phyloP scores from a whole-genome alignment of 1,140 invertebrate species.

The Papilio xuthus region DNA sequence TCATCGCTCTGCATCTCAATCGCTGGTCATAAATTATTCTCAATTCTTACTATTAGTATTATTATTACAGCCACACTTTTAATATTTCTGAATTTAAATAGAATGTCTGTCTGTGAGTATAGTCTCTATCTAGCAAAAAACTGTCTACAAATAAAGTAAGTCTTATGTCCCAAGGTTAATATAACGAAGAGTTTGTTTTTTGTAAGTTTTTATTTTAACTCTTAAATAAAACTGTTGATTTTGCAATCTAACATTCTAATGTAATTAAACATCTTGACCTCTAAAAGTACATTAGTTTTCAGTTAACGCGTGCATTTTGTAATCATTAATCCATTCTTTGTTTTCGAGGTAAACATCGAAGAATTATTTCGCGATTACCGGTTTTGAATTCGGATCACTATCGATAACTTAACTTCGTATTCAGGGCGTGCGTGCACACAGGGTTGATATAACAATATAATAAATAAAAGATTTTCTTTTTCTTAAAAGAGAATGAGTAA shows the following conservation, averaged over 20 bases:
- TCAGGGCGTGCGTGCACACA: constrained; percentile 11
- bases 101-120: not conserved
- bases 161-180: not conserved
- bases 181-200: not conserved
- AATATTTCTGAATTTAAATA: not conserved
- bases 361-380: constrained; percentile 48
- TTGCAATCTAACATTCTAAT: not conserved
- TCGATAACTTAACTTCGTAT: constrained; percentile 21
- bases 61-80: too few relatives aligned
- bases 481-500: not conserved
- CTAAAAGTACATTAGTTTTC: constrained; percentile 21
- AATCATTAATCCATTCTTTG: constrained; percentile 23
- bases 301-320: constrained; percentile 6
- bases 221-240: not conserved
- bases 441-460: constrained; percentile 13
- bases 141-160: not conserved
- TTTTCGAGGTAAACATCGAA: constrained; percentile 32
- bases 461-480: not conserved
- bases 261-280: constrained; percentile 7
- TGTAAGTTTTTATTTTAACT: not conserved
- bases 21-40: not conserved
- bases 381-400: constrained; percentile 50
- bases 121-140: not conserved
- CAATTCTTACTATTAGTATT: not conserved
- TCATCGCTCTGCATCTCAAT: not conserved